Conservation (phyloP, 2,797 vertebrate species). For the Enteromius argenteus region DNA sequence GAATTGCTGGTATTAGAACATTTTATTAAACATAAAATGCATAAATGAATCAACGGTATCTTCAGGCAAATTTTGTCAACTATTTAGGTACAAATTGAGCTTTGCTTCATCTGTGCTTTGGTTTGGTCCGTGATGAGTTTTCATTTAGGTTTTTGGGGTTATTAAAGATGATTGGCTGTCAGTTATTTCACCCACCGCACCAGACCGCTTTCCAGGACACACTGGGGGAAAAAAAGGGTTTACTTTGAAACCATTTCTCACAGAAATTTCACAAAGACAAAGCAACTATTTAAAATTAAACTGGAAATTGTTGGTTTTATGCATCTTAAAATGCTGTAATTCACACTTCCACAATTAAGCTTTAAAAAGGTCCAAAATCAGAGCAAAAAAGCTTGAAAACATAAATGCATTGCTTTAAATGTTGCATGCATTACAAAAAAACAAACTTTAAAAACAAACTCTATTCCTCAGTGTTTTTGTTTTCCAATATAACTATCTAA, state of each 20-base stretch:
- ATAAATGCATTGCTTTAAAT: not conserved
- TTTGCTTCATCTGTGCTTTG: not conserved
- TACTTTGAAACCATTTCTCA: not conserved
- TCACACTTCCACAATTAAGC: not conserved
- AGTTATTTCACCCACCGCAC: not conserved
- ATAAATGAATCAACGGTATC: not conserved
- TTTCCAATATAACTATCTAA: not conserved
- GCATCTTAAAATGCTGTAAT: not conserved
- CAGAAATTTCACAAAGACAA: not conserved
- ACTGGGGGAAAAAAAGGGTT: not conserved
- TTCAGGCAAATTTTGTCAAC: not conserved
- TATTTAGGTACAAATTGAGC: not conserved
- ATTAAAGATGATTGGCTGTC: not conserved
- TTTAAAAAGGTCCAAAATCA: not conserved
- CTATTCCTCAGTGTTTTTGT: not conserved
- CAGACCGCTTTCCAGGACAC: not conserved
- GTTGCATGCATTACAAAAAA: not conserved
- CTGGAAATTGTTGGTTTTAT: not conserved
- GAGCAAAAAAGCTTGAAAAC: not conserved
- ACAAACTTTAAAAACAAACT: too few relatives aligned
- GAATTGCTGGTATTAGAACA: too few relatives aligned
- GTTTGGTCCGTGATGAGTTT: not conserved
- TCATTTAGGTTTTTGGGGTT: not conserved
- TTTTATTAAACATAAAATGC: not conserved
- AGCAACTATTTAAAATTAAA: too few relatives aligned